Evolutionary conservation across 2,113 vertebrate species (phyloP), one percentile per base, ranked within the genome.

Genomic region (Copsychus sechellarum): DNA sequence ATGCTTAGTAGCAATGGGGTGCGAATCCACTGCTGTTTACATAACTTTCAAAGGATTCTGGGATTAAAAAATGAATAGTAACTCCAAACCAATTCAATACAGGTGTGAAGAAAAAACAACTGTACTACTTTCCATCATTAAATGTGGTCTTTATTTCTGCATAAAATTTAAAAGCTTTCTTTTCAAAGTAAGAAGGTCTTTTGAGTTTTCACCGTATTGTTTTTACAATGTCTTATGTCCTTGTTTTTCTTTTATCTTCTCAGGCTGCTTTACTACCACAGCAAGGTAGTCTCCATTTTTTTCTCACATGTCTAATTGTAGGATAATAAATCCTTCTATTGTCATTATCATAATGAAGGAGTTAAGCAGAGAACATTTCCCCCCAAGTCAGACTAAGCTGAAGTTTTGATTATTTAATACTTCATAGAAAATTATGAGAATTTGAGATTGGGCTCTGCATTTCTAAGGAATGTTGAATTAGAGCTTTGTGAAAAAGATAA

Each of bases 51-150:
- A 56, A 61, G 13, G 16, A 61, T 12, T 51, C 19, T 64, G 24
- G 40, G 65, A 56, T 58, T 33, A 56, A 65, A 91, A 83, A 51
- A 51, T 48, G 4, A 69, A 14, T 5, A 40, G 14, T 38, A 57
- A 53, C 33, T 70, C 14, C 15, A 4, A 74, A 71, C 3, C 0
- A 0, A 45, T 87, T 73, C 14, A 69, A 40, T 58, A 57, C 6
- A 36, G 22, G 15, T 57, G 8, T 48, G 9, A 70, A 73, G 31
- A 11, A 36, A 58, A 80, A 21, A 5, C 14, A 38, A 36, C 22
- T 50, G 11, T 15, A 23, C 8, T 65, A 28, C 22, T 40, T 54
- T 86, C 24, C 29, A 0, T 48, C 22, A 6, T 40, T 38, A 73
- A 69, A 50, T 16, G 6, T 29, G 19, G 6, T 60, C 36, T 74